Evolutionary conservation across 1,140 invertebrate species (phyloP).

Genomic region (Drosophila ficusphila): DNA sequence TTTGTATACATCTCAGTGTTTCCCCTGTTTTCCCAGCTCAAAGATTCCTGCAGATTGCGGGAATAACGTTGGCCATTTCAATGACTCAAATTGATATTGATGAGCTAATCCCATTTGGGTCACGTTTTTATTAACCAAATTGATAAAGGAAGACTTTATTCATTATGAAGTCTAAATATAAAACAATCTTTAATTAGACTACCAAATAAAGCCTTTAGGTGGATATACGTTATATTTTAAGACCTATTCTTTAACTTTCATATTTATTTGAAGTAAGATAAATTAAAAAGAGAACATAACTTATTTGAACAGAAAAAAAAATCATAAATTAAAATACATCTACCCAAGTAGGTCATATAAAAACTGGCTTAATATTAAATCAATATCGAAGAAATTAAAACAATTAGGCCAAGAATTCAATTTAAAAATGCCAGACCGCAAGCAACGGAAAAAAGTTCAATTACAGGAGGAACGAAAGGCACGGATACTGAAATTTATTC

Average conservation of each 20-base stretch:
- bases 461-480: slow-evolving; percentile 7
- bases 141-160: not conserved
- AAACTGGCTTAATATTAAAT: not conserved
- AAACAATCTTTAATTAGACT: not conserved
- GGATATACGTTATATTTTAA: too few relatives aligned
- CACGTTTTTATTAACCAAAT: not conserved
- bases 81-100: slow-evolving; percentile 56
- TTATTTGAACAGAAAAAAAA: not conserved
- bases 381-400: not conserved
- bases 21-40: not conserved
- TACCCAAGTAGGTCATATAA: slow-evolving; percentile 81
- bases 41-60: slow-evolving; percentile 1
- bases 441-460: not conserved
- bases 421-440: not conserved
- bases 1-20: slow-evolving; percentile 50
- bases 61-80: slow-evolving; percentile 32
- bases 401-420: not conserved
- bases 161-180: not conserved
- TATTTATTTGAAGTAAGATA: too few relatives aligned
- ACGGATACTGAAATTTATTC: slow-evolving; percentile 19
- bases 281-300: too few relatives aligned
- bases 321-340: not conserved
- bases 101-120: slow-evolving; percentile 27
- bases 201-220: too few relatives aligned
- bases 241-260: too few relatives aligned